Evolutionary conservation across 1,140 invertebrate genomes (phyloP).

Genomic region (Stenopsyche tienmushanensis): DNA sequence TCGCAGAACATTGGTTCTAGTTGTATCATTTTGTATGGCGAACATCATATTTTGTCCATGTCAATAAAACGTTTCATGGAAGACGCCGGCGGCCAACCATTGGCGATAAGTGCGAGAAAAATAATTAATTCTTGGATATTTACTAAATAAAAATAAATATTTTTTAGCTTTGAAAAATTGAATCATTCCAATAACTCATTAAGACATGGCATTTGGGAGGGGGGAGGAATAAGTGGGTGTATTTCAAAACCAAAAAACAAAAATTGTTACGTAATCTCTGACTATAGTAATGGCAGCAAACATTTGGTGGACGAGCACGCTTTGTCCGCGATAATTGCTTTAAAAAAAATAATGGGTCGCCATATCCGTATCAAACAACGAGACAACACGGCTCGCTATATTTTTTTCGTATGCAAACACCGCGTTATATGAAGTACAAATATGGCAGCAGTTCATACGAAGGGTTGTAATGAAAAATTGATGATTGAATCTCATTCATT

Average conservation of each 20-base stretch:
- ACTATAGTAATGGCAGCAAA: constrained; percentile 36
- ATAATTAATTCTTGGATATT: too few relatives aligned
- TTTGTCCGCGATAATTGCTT: constrained; percentile 41
- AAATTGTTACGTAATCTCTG: too few relatives aligned
- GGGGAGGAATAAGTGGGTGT: too few relatives aligned
- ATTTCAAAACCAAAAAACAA: too few relatives aligned
- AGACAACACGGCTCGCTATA: constrained; percentile 15
- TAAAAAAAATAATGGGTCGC: constrained; percentile 39
- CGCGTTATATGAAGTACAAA: constrained; percentile 15
- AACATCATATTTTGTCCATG: constrained; percentile 36
- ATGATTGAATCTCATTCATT: too few relatives aligned
- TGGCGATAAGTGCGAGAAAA: too few relatives aligned
- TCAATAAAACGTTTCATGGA: constrained; percentile 12
- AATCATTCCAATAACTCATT: too few relatives aligned
- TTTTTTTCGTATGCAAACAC: constrained; percentile 31
- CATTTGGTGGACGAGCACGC: constrained; percentile 39
- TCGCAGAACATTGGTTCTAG: constrained; percentile 9
- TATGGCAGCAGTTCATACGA: not conserved
- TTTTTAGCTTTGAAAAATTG: too few relatives aligned
- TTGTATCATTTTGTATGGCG: constrained; percentile 30
- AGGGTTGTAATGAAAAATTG: too few relatives aligned
- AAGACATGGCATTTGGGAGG: too few relatives aligned
- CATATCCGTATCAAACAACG: constrained; percentile 39
- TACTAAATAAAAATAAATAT: too few relatives aligned
- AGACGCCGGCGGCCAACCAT: constrained; percentile 18